A percentile compares a stretch with the other conserved stretches of the same genome.
These are phyloP conservation scores for Orthosia cruda DNA, from an alignment of 2,888 invertebrate species.

Conservation along the genomic window DNA sequence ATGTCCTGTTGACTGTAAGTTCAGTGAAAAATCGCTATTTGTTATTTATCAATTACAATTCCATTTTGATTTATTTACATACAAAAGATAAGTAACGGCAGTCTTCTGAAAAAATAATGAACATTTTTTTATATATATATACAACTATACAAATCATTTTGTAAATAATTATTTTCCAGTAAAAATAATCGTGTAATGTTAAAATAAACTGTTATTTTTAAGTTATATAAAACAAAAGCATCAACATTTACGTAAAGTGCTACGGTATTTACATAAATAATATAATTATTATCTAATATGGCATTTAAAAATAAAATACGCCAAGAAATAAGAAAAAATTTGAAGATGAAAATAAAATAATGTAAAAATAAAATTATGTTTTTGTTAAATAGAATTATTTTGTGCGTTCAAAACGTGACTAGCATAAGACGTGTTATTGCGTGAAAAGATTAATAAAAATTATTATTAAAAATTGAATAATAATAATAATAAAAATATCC, in stretches of 20 bases:
- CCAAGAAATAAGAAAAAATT: constrained; percentile 75
- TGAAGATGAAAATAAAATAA: constrained; percentile 73
- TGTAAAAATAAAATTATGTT: constrained; percentile 71
- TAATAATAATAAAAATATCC: constrained; percentile 71
- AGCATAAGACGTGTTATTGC: constrained; percentile 91
- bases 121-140: constrained; percentile 80
- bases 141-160: constrained; percentile 82
- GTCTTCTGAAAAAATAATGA: constrained; percentile 89
- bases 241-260: constrained; percentile 84
- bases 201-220: constrained; percentile 71
- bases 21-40: constrained; percentile 91
- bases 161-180: constrained; percentile 84
- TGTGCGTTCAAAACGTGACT: constrained; percentile 91
- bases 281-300: constrained; percentile 89
- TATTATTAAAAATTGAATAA: constrained; percentile 75
- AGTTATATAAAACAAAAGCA: constrained; percentile 81
- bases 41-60: constrained; percentile 76
- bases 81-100: constrained; percentile 86
- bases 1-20: constrained; percentile 72
- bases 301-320: constrained; percentile 86
- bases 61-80: constrained; percentile 81
- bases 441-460: constrained; percentile 82
- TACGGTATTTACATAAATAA: constrained; percentile 88
- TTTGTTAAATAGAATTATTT: constrained; percentile 82
- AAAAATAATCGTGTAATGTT: constrained; percentile 81